phyloP scores from a whole-genome alignment of 2,113 vertebrate genomes.

The Atherinomorus stipes region DNA sequence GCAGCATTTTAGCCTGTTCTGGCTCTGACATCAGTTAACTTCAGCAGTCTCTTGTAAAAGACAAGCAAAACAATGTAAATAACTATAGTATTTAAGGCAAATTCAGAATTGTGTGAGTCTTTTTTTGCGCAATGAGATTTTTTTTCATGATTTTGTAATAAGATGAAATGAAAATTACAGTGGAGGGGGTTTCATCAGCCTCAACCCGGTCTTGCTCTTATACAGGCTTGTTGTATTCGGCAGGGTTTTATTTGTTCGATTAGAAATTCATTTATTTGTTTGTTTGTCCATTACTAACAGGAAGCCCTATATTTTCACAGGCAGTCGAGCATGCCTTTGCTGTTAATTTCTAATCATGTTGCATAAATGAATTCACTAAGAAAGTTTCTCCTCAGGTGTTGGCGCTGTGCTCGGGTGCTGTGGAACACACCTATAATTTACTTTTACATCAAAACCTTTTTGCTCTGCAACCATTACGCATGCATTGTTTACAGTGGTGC shows the following conservation, averaged over 20 bases:
- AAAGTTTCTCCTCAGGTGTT: slow-evolving; percentile 18
- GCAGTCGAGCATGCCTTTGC: slow-evolving; percentile 32
- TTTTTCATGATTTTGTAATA: background rate
- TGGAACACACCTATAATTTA: background rate
- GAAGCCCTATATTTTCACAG: slow-evolving; percentile 38
- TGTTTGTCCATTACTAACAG: background rate
- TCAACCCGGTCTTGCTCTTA: background rate
- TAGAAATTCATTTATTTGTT: background rate
- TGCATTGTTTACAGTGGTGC: background rate
- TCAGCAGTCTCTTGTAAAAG: background rate
- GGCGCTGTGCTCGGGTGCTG: slow-evolving; percentile 7
- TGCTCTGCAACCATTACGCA: background rate
- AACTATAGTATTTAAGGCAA: slow-evolving; percentile 36
- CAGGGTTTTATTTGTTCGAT: background rate
- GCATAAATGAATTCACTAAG: slow-evolving; percentile 67
- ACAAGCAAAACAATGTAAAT: slow-evolving; percentile 26
- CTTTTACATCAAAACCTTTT: background rate
- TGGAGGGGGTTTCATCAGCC: background rate
- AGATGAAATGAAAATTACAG: background rate
- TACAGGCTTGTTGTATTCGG: background rate
- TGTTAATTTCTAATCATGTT: slow-evolving; percentile 60
- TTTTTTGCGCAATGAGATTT: slow-evolving; percentile 18
- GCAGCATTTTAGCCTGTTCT: too few species aligned
- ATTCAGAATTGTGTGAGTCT: slow-evolving; percentile 44
- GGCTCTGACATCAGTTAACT: too few species aligned